Percentiles rank a stretch among this genome's conserved stretches.
Evolutionary conservation across 2,113 vertebrate genomes (phyloP).

Genomic region (Vulpes ferrilata): DNA sequence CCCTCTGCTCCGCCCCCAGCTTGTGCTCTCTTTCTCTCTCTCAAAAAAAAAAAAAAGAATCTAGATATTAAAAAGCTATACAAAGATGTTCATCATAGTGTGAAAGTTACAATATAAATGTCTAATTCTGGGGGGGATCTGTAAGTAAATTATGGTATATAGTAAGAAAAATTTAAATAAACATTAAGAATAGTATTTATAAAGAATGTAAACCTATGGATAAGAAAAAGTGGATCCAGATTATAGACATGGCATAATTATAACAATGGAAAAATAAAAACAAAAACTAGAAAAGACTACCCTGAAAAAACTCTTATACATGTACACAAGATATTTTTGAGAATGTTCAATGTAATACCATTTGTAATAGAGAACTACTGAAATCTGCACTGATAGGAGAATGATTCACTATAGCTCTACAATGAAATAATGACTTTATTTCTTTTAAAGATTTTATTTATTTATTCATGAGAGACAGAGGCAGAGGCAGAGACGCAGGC

Average conservation of each 20-base stretch:
- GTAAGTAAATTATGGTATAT: constrained; percentile 19
- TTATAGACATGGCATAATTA: not conserved
- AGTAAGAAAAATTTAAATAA: constrained; percentile 46
- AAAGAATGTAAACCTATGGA: not conserved
- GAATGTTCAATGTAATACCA: not conserved
- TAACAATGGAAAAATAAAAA: constrained; percentile 19
- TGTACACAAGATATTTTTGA: not conserved
- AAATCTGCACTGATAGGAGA: constrained; percentile 33
- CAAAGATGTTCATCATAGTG: constrained; percentile 18
- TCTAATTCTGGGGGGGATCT: not conserved
- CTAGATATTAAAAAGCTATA: constrained; percentile 15
- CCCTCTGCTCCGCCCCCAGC: too few relatives aligned
- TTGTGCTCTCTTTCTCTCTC: too few relatives aligned
- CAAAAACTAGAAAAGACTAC: not conserved
- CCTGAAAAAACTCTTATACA: not conserved
- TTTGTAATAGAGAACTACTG: not conserved
- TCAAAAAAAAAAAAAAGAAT: not conserved
- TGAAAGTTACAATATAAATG: constrained; percentile 35
- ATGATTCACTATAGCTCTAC: not conserved
- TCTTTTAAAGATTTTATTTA: not conserved
- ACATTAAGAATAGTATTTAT: not conserved
- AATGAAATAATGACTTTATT: constrained; percentile 4
- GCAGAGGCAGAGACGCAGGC: too few relatives aligned
- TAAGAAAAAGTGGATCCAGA: not conserved
- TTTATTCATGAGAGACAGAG: too few relatives aligned